Evolutionary conservation across 1,140 invertebrate species (phyloP).

Genomic region (Melipona quadrifasciata): DNA sequence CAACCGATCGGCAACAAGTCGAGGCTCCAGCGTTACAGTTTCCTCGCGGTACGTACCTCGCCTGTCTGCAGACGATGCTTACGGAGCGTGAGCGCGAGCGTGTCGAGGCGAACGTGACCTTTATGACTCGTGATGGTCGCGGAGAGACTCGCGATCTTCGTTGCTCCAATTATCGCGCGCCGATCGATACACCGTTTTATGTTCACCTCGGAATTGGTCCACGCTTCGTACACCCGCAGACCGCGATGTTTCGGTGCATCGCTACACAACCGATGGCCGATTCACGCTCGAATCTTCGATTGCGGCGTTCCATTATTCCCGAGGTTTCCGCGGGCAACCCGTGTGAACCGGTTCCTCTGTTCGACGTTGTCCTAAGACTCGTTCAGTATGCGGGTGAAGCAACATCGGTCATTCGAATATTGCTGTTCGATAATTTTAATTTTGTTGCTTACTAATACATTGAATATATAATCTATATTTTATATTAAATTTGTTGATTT

Average conservation of each 20-base stretch:
- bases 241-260: background rate
- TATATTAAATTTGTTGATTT: too few species aligned
- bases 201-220: background rate
- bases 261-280: too few species aligned
- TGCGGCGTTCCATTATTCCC: background rate
- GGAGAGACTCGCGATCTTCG: constrained; percentile 67
- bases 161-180: constrained; percentile 53
- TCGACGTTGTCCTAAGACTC: background rate
- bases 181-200: constrained; percentile 8
- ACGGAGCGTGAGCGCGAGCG: constrained; percentile 40
- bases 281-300: constrained; percentile 1
- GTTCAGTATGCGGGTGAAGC: background rate
- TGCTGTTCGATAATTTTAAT: too few species aligned
- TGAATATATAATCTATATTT: too few species aligned
- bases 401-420: background rate
- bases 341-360: background rate
- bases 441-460: too few species aligned
- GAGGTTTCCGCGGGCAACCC: background rate
- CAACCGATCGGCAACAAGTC: constrained; percentile 42
- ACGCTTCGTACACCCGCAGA: background rate
- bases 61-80: constrained; percentile 45
- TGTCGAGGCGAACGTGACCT: constrained; percentile 70
- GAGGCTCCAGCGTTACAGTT: constrained; percentile 43
- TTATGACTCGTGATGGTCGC: constrained; percentile 64
- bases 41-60: constrained; percentile 28